Evolutionary conservation across 2,888 invertebrate species (phyloP).

Genomic region (Acleris laterana): DNA sequence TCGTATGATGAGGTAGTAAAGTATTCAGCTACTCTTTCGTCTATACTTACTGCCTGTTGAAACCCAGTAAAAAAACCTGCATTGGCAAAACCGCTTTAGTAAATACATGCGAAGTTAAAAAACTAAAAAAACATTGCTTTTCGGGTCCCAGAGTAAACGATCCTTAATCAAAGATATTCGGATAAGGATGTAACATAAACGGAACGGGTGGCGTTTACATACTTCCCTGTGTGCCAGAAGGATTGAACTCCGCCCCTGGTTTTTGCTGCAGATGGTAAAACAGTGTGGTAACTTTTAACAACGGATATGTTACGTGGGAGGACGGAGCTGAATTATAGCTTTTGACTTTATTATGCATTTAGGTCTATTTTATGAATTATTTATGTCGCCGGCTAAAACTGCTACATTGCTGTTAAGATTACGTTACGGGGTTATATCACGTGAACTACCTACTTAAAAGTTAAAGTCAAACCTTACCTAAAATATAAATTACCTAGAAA

Average conservation of each 20-base stretch:
- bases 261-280: constrained; percentile 33
- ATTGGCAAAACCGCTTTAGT: too few species aligned
- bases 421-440: background rate
- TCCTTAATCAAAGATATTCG: background rate
- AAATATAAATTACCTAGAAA: too few species aligned
- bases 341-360: constrained; percentile 70
- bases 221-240: constrained; percentile 2
- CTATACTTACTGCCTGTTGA: too few species aligned
- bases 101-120: too few species aligned
- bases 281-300: constrained; percentile 36
- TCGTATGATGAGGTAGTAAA: too few species aligned
- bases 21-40: too few species aligned
- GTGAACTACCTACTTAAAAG: too few species aligned
- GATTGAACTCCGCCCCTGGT: constrained; percentile 28
- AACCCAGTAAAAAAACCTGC: too few species aligned
- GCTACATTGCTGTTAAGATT: constrained; percentile 25
- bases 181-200: background rate
- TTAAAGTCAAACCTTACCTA: too few species aligned
- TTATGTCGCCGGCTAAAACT: constrained; percentile 49
- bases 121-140: too few species aligned
- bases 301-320: constrained; percentile 52
- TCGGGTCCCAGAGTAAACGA: background rate
- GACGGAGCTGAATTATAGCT: constrained; percentile 59
- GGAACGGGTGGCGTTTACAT: constrained; percentile 2
- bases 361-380: constrained; percentile 67